Evolutionary conservation across 2,113 vertebrate species (phyloP).

Genomic region (Xiphias gladius): DNA sequence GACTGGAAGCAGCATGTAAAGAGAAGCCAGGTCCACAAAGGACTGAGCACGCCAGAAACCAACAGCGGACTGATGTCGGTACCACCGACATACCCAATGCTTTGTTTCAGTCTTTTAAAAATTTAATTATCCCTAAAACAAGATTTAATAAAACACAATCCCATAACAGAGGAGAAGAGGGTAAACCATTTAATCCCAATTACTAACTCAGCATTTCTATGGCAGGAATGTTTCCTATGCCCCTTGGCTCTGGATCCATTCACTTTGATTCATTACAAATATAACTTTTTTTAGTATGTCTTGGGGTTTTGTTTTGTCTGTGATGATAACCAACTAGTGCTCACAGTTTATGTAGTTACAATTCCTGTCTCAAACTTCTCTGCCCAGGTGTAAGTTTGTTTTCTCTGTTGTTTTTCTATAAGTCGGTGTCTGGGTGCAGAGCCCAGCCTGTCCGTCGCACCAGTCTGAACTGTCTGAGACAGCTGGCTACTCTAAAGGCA

Average conservation of each 20-base stretch:
- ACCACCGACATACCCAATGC: background rate
- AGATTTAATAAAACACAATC: background rate
- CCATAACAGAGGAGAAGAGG: background rate
- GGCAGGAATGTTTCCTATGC: background rate
- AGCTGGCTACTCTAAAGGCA: constrained; percentile 62
- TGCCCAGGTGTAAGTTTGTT: constrained; percentile 1
- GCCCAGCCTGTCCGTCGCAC: background rate
- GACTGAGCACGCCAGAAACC: background rate
- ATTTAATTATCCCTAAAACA: background rate
- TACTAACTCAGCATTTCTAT: background rate
- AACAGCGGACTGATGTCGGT: constrained; percentile 5
- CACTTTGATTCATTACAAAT: background rate
- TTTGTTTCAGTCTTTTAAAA: background rate
- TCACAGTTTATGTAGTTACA: background rate
- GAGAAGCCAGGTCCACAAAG: background rate
- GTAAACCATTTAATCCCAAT: background rate
- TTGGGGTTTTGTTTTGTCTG: background rate
- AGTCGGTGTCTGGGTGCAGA: background rate
- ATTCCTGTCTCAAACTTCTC: background rate
- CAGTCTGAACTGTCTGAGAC: constrained; percentile 46
- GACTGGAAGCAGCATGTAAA: background rate
- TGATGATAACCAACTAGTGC: background rate
- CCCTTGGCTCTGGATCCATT: background rate
- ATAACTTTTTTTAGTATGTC: background rate
- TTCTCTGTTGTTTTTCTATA: background rate